A percentile compares a stretch with the other conserved stretches of the same genome.
Evolutionary conservation across 2,113 vertebrate genomes (phyloP).

Genomic region (Coturnix japonica): DNA sequence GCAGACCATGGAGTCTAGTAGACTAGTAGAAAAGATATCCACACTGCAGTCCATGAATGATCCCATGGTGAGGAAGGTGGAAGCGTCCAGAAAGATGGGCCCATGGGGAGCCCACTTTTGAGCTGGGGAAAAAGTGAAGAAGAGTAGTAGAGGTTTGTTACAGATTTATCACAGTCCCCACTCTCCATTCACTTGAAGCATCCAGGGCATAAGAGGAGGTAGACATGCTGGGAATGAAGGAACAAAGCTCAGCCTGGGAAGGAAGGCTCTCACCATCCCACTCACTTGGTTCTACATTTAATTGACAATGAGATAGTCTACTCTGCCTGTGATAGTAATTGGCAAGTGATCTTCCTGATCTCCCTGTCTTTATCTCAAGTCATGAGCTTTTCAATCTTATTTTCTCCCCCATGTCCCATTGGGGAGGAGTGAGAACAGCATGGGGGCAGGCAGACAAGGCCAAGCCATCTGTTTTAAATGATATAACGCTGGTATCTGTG

Average conservation of each 20-base stretch:
- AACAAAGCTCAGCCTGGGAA: not conserved
- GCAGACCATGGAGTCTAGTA: not conserved
- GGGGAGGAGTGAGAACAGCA: not conserved
- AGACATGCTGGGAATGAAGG: not conserved
- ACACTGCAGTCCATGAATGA: not conserved
- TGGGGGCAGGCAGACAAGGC: not conserved
- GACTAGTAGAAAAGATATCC: not conserved
- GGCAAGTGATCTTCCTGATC: not conserved
- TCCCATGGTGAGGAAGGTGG: not conserved
- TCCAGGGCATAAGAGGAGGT: accelerated
- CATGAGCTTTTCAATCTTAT: not conserved
- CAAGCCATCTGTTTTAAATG: not conserved
- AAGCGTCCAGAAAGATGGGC: not conserved
- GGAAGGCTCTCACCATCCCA: not conserved
- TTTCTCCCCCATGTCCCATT: not conserved
- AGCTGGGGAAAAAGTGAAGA: not conserved
- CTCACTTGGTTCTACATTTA: not conserved
- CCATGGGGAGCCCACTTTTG: accelerated
- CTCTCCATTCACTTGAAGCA: accelerated
- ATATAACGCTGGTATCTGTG: not conserved
- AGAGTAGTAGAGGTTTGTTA: not conserved
- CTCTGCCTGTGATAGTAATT: not conserved
- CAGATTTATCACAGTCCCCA: accelerated
- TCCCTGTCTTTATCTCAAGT: not conserved
- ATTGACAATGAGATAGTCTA: not conserved